Percentiles rank a stretch among this genome's conserved stretches.
These are phyloP conservation scores for Naja naja DNA, from an alignment of 2,113 vertebrate genomes.

Conservation along the genomic window DNA sequence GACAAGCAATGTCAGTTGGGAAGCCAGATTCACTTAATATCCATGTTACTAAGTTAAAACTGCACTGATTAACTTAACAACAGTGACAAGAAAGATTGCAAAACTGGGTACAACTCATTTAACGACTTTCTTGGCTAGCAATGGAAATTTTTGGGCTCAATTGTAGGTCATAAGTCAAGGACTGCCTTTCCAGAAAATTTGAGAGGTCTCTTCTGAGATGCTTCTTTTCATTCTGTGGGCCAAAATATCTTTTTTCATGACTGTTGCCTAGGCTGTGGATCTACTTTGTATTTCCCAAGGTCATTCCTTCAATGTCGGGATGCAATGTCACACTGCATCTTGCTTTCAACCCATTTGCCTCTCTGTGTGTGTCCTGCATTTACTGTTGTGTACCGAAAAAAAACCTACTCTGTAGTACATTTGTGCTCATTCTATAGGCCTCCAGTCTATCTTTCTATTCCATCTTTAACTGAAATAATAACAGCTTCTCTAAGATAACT, in stretches of 20 bases:
- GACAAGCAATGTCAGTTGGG: neutral
- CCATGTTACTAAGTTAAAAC: neutral
- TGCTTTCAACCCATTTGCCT: neutral
- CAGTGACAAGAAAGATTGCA: neutral
- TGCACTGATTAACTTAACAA: neutral
- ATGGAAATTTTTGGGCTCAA: neutral
- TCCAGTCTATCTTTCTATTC: neutral
- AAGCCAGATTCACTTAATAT: neutral
- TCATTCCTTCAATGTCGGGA: neutral
- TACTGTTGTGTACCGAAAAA: neutral
- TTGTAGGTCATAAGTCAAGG: neutral
- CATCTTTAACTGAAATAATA: neutral
- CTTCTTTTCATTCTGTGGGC: neutral
- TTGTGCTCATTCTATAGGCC: neutral
- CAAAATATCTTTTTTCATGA: neutral
- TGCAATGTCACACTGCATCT: neutral
- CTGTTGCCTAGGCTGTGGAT: neutral
- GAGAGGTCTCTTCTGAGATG: neutral
- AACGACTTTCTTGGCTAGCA: neutral
- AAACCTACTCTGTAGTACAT: neutral
- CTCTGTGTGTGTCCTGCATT: neutral
- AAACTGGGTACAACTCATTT: neutral
- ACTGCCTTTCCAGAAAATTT: neutral
- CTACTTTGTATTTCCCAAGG: neutral
- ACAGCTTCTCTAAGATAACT: neutral